Evolutionary conservation across 2,113 vertebrate species (phyloP).

Genomic region (Varanus komodoensis): DNA sequence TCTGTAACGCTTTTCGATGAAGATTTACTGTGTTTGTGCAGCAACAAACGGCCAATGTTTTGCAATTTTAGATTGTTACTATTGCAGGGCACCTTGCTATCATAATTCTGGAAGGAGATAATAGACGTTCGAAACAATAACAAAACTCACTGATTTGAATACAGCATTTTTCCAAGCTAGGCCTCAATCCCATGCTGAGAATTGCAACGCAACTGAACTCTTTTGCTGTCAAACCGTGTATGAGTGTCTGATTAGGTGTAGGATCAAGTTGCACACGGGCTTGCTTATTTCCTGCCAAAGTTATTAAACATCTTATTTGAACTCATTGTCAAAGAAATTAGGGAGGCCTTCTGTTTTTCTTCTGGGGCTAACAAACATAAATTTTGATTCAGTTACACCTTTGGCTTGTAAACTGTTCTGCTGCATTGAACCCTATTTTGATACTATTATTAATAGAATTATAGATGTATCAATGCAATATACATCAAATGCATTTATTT

Average conservation of each 20-base stretch:
- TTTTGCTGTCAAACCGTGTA: background rate
- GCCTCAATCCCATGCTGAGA: background rate
- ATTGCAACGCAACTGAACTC: background rate
- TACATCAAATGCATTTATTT: no score
- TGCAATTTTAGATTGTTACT: background rate
- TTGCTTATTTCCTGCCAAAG: background rate
- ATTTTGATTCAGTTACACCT: no score
- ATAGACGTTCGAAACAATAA: no score
- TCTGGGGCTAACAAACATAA: background rate
- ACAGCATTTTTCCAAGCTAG: no score
- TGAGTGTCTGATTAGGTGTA: no score
- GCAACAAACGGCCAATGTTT: background rate
- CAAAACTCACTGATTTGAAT: background rate
- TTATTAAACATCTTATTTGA: background rate
- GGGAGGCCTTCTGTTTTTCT: background rate
- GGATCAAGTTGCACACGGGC: background rate
- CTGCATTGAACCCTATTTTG: no score
- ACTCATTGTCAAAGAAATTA: no score
- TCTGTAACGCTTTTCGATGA: no score
- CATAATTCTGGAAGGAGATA: background rate
- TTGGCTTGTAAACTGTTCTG: no score
- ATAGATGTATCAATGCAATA: no score
- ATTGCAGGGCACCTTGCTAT: background rate
- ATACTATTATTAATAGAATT: no score
- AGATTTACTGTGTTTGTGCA: no score